Evolutionary conservation across 2,797 vertebrate species (phyloP), one percentile per base, ranked within the genome.

Genomic region (Linurgus olivaceus): DNA sequence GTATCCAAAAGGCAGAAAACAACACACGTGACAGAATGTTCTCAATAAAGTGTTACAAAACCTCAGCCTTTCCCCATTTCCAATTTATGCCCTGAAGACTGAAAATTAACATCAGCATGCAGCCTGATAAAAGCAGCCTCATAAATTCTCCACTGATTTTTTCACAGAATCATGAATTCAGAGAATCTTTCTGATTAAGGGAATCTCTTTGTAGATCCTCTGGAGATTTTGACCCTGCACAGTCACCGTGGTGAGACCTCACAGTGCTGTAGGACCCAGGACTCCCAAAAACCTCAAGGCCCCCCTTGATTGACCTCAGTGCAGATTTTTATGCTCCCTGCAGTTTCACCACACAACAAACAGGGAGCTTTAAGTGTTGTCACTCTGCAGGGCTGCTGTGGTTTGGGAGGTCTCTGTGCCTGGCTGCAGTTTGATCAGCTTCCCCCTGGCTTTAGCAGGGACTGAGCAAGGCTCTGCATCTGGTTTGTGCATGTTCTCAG

Each of bases 1-100:
- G 14, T 28, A 28, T 13, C 54, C 26, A 52, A 61, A 58, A 54
- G 18, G 35, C 33, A 75, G 13, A 23, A 72, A 40, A 1, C 2
- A 4, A 52, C 1, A 17, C 59, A 57, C 4, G 13, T 1, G 2
- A 76, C 11, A 33, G 17, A 58, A 42, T 33, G 4, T 4, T 11
- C 54, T 31, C 26, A 75, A 42, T 31, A 26, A 50, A 33, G 13
- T 16, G 40, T 23, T 47, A 21, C 13, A 11, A 93, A 85, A 62
- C 13, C 48, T 54, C 68, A 62, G 24, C n/a, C 58, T 54, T 76
- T 42, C 40, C 35, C 23, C 47, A 17, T 29, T 78, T 86, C 71
- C 42, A 45, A 5, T 50, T 61, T 57, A 15, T 14, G n/a, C n/a
- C 47, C 14, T 5, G 1, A 7, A 61, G 45, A 59, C 1, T 61